Evolutionary conservation across 2,113 vertebrate genomes (phyloP), one percentile per base, ranked within the genome.

Genomic region (Dolichotis patagonum): DNA sequence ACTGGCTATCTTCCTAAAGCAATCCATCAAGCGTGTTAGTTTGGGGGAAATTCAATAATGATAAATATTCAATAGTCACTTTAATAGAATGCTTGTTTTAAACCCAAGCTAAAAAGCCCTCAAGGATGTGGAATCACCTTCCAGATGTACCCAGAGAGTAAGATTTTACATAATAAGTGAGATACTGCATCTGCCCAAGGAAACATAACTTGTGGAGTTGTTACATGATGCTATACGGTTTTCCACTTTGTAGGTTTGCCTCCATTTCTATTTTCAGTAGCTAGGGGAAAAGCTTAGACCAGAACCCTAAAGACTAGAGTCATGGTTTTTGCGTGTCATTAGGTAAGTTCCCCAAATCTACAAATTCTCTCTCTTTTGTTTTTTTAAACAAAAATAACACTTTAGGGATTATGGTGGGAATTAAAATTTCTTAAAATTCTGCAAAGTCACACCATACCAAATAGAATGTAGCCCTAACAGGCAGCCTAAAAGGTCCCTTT

Each of bases 61-160:
- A 52, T 90, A 95, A 96, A 85, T 89, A 96, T 60, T 85, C 81
- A 77, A 22, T 49, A 88, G 43, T 88, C 84, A 87, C 49, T 86
- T 90, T 19, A 78, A 43, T 16, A 86, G 83, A 86, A 82, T 89
- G 43, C 67, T 73, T 88, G 41, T 80, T 80, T 71, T 43, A 75
- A 93, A 52, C 6, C 28, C 82, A n/a, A 96, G 35, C 20, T 54
- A 78, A 89, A 63, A 85, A 41, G 12, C 12, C 35, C 41, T 63
- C 32, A 60, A 63, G 77, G 54, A 83, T 86, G 86, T 88, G 43
- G 80, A 46, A 32, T 85, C 63, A 69, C 41, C 10, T 96, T 86
- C 84, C 28, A 86, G 46, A 63, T 73, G 52, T 41, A 86, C 2
- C 10, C 32, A 54, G 62, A 88, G 30, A 58, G 1, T 80, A 63